Evolutionary conservation across 2,888 invertebrate genomes (phyloP).

Genomic region (Lasioglossum marginatum): DNA sequence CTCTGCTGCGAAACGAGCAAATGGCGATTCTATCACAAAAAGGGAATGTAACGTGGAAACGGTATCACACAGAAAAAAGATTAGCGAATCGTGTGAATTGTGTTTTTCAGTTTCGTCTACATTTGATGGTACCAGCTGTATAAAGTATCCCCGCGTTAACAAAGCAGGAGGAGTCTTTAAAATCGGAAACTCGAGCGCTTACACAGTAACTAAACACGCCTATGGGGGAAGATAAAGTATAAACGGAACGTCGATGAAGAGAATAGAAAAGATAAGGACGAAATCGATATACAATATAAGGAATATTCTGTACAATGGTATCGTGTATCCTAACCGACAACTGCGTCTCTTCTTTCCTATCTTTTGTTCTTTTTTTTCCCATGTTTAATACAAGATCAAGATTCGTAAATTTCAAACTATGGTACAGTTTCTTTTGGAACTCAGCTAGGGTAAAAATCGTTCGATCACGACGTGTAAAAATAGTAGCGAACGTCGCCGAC

Average conservation of each 20-base stretch:
- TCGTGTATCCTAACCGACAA: constrained; percentile 20
- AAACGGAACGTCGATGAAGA: constrained; percentile 47
- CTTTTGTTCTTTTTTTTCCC: constrained; percentile 10
- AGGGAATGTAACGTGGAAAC: background rate
- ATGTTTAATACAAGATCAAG: constrained; percentile 24
- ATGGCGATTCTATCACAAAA: background rate
- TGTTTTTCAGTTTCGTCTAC: constrained; percentile 18
- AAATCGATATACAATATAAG: constrained; percentile 35
- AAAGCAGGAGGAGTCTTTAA: constrained; percentile 17
- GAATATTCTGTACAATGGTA: constrained; percentile 47
- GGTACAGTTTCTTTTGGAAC: constrained; percentile 46
- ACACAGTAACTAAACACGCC: constrained; percentile 39
- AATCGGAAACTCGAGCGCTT: constrained; percentile 20
- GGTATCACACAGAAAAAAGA: no score
- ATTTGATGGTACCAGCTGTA: constrained; percentile 16
- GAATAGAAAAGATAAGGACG: constrained; percentile 25
- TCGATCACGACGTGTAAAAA: constrained; percentile 67
- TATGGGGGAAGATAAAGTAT: constrained; percentile 28
- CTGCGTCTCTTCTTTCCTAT: background rate
- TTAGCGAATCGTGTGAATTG: background rate
- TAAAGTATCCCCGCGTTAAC: constrained; percentile 3
- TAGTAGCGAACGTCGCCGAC: constrained; percentile 62
- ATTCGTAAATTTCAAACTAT: constrained; percentile 48
- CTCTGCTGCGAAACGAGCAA: background rate
- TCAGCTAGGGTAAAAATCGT: constrained; percentile 53